Evolutionary conservation across 2,888 invertebrate genomes (phyloP).

Genomic region (Nomada goodeniana): DNA sequence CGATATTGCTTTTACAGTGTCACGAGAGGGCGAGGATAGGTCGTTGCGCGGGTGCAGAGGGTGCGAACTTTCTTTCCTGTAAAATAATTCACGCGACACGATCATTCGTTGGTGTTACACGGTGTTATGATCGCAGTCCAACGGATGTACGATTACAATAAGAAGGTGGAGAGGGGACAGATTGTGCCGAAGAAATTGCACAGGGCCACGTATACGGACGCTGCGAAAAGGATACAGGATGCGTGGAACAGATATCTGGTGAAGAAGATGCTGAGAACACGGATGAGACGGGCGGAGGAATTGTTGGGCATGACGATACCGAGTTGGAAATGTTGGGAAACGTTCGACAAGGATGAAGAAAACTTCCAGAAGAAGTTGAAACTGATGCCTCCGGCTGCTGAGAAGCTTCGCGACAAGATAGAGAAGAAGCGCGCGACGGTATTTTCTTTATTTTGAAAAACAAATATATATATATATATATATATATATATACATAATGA

Average conservation of each 20-base stretch:
- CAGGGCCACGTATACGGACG: conserved; percentile 57
- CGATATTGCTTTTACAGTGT: conserved; percentile 73
- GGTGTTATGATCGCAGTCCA: conserved; percentile 45
- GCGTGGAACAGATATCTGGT: conserved; percentile 85
- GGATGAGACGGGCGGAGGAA: conserved; percentile 84
- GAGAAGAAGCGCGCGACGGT: conserved; percentile 68
- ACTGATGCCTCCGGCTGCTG: conserved; percentile 84
- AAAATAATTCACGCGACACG: not conserved
- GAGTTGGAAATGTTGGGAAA: conserved; percentile 84
- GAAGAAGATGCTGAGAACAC: conserved; percentile 82
- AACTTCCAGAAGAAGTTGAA: conserved; percentile 66
- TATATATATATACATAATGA: too few species aligned
- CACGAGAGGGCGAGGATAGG: conserved; percentile 77
- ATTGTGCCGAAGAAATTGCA: conserved; percentile 54
- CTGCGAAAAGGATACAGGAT: conserved; percentile 83
- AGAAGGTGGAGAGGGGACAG: conserved; percentile 57
- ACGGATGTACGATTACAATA: conserved; percentile 59
- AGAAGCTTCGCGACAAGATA: conserved; percentile 82
- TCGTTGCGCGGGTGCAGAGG: conserved; percentile 62
- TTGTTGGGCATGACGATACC: conserved; percentile 87
- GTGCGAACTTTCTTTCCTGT: conserved; percentile 45
- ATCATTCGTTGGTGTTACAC: not conserved
- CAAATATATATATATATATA: not conserved
- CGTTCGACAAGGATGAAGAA: conserved; percentile 84
- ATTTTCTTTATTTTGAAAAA: conserved; percentile 25